Conservation (phyloP, 2,888 invertebrate genomes). For the Helicoverpa assulta region DNA sequence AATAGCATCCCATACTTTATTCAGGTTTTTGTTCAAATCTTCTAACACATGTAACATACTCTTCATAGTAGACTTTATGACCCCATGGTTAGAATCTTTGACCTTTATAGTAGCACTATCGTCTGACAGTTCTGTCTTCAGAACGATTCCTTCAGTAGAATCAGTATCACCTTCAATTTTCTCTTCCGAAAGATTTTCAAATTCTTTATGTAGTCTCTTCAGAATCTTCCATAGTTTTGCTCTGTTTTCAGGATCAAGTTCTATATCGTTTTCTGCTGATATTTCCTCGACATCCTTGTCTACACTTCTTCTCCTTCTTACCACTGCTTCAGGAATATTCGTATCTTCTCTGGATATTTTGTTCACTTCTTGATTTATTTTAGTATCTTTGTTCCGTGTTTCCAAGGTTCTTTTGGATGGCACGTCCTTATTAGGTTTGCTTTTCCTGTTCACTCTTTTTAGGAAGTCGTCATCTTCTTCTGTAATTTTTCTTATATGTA, state of each 20-base stretch:
- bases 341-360: slow-evolving; percentile 43
- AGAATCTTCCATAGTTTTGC: slow-evolving; percentile 74
- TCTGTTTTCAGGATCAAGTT: slow-evolving; percentile 65
- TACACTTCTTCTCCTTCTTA: slow-evolving; percentile 47
- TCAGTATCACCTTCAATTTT: slow-evolving; percentile 58
- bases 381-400: slow-evolving; percentile 22
- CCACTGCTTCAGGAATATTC: slow-evolving; percentile 21
- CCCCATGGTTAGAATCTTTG: slow-evolving; percentile 71
- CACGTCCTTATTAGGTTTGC: slow-evolving; percentile 26
- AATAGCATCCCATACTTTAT: slow-evolving; percentile 78
- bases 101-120: slow-evolving; percentile 69
- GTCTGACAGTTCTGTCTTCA: slow-evolving; percentile 73
- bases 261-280: slow-evolving; percentile 74
- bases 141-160: slow-evolving; percentile 57
- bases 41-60: slow-evolving; percentile 75
- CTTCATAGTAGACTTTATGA: slow-evolving; percentile 76
- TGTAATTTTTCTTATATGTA: slow-evolving; percentile 40
- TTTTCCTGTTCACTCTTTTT: slow-evolving; percentile 34
- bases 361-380: slow-evolving; percentile 21
- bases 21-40: slow-evolving; percentile 81
- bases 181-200: slow-evolving; percentile 70
- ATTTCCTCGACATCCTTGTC: slow-evolving; percentile 59
- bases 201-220: slow-evolving; percentile 72
- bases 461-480: slow-evolving; percentile 44
- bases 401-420: slow-evolving; percentile 18